phyloP scores from a whole-genome alignment of 2,113 vertebrate species.

The Crotophaga sulcirostris region DNA sequence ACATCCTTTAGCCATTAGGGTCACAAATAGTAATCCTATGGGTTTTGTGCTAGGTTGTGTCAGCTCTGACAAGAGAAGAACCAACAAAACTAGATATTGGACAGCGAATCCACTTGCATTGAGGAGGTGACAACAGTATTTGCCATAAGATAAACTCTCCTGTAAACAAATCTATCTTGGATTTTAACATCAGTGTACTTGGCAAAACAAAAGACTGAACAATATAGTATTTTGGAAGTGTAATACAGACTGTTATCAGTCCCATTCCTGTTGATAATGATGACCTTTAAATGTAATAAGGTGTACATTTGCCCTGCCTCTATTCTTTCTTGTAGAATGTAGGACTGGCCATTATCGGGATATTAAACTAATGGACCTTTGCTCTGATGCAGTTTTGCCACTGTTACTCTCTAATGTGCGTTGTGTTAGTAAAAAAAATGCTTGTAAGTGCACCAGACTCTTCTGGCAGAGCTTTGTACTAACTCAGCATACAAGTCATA shows the following conservation, averaged over 20 bases:
- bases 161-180: neutral
- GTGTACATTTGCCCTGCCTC: neutral
- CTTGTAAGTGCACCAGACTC: neutral
- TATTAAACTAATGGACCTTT: neutral
- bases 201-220: neutral
- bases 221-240: neutral
- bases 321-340: neutral
- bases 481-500: neutral
- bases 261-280: neutral
- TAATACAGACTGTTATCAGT: neutral
- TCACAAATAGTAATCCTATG: neutral
- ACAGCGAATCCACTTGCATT: neutral
- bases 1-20: neutral
- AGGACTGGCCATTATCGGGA: neutral
- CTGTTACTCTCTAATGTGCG: neutral
- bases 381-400: neutral
- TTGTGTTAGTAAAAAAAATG: neutral
- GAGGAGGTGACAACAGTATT: neutral
- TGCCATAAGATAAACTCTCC: neutral
- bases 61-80: neutral
- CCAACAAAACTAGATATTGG: neutral
- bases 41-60: neutral
- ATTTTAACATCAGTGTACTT: neutral
- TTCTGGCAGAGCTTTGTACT: neutral
- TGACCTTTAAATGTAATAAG: neutral